phyloP scores from a whole-genome alignment of 2,888 invertebrate species.

The Epirrhoe alternata region DNA sequence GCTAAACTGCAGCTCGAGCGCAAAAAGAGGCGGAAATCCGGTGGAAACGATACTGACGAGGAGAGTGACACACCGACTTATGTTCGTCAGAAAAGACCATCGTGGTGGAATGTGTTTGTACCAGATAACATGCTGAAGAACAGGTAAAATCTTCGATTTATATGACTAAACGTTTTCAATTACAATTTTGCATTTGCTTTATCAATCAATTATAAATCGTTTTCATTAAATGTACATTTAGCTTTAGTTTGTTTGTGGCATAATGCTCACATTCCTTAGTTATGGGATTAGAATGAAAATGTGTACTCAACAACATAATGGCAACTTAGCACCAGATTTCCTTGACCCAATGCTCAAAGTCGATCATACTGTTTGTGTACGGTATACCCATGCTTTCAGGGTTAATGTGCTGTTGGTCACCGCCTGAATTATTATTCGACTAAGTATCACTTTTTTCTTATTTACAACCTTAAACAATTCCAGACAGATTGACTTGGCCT shows the following conservation, averaged over 20 bases:
- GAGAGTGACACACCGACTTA: slow-evolving; percentile 75
- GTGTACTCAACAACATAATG: slow-evolving; percentile 47
- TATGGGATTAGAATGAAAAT: slow-evolving; percentile 64
- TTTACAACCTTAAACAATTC: slow-evolving; percentile 10
- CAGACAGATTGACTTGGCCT: slow-evolving; percentile 43
- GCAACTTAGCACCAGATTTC: slow-evolving; percentile 68
- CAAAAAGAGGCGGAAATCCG: slow-evolving; percentile 84
- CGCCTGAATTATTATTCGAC: slow-evolving; percentile 12
- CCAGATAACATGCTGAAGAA: slow-evolving; percentile 89
- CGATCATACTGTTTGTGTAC: slow-evolving; percentile 62
- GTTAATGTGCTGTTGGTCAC: slow-evolving; percentile 45
- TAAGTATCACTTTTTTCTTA: slow-evolving; percentile 8
- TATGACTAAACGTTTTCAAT: background rate
- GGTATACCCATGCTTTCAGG: slow-evolving; percentile 49
- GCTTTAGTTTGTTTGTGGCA: slow-evolving; percentile 10
- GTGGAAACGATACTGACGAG: slow-evolving; percentile 75
- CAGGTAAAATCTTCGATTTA: slow-evolving; percentile 81
- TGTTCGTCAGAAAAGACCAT: slow-evolving; percentile 89
- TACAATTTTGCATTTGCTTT: background rate
- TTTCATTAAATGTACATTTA: background rate
- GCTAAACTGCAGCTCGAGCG: slow-evolving; percentile 81
- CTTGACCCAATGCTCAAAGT: slow-evolving; percentile 71
- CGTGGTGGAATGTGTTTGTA: slow-evolving; percentile 96
- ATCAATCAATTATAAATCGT: background rate
- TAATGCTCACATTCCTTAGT: slow-evolving; percentile 18